These are phyloP conservation scores for Ernsta delagoae DNA, from an alignment of 2,888 invertebrate species.

Conservation along the genomic window DNA sequence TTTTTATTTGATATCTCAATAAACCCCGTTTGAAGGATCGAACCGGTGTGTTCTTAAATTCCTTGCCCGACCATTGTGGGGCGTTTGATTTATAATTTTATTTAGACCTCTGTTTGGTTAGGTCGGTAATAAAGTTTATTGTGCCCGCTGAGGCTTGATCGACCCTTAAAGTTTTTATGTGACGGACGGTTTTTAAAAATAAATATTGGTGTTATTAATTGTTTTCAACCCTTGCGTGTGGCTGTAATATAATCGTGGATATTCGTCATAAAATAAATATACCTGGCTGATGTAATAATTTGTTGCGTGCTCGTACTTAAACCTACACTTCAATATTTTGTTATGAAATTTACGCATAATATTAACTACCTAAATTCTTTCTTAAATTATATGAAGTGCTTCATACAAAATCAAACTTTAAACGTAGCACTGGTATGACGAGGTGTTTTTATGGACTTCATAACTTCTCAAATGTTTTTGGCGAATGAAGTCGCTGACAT, in stretches of 20 bases:
- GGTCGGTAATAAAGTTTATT: slow-evolving; percentile 64
- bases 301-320: background rate
- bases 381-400: too few species aligned
- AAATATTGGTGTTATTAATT: slow-evolving; percentile 33
- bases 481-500: too few species aligned
- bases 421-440: too few species aligned
- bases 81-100: slow-evolving; percentile 78
- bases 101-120: slow-evolving; percentile 69
- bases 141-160: slow-evolving; percentile 41
- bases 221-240: slow-evolving; percentile 9
- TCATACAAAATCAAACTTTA: too few species aligned
- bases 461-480: too few species aligned
- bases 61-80: slow-evolving; percentile 57
- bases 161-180: slow-evolving; percentile 31
- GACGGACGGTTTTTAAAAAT: slow-evolving; percentile 17
- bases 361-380: too few species aligned
- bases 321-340: too few species aligned
- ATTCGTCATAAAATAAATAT: background rate
- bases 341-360: too few species aligned
- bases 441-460: too few species aligned
- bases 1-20: slow-evolving; percentile 82
- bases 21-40: slow-evolving; percentile 71
- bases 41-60: slow-evolving; percentile 65
- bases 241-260: background rate
- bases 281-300: background rate